Evolutionary conservation across 1,140 invertebrate genomes (phyloP).

Genomic region (Macrobrachium nipponense): DNA sequence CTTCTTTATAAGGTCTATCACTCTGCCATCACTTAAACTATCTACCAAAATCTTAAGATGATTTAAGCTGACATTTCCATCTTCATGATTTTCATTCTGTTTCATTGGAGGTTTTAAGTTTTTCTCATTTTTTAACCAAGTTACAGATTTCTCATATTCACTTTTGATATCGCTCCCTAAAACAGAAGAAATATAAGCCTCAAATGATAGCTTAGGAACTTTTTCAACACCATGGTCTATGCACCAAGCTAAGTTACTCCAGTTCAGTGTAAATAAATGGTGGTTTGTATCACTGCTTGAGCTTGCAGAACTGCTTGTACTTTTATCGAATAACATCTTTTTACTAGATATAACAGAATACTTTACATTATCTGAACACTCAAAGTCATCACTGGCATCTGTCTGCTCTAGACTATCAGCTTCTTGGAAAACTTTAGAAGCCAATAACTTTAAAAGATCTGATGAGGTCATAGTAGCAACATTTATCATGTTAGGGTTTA

Average conservation of each 20-base stretch:
- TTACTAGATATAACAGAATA: background rate
- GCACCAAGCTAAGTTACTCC: slow-evolving; percentile 8
- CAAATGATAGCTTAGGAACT: slow-evolving; percentile 18
- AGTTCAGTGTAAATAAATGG: background rate
- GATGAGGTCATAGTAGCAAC: slow-evolving; percentile 43
- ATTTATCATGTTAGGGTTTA: slow-evolving; percentile 60
- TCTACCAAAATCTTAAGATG: slow-evolving; percentile 49
- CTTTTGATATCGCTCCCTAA: background rate
- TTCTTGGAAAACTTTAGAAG: slow-evolving; percentile 1
- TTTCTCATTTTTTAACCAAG: background rate
- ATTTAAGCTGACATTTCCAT: background rate
- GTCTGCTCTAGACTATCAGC: background rate
- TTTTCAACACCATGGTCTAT: slow-evolving; percentile 1
- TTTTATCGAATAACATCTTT: no score
- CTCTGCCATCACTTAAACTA: slow-evolving; percentile 48
- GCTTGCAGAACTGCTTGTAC: no score
- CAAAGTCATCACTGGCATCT: no score
- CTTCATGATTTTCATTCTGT: background rate
- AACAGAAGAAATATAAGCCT: background rate
- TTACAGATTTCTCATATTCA: background rate
- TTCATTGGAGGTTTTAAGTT: background rate
- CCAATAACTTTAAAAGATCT: slow-evolving; percentile 28
- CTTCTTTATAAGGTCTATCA: slow-evolving; percentile 36
- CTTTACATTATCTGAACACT: background rate
- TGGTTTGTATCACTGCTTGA: background rate